These are phyloP conservation scores for Acipenser oxyrinchus DNA, from an alignment of 2,797 vertebrate species.

Conservation along the genomic window DNA sequence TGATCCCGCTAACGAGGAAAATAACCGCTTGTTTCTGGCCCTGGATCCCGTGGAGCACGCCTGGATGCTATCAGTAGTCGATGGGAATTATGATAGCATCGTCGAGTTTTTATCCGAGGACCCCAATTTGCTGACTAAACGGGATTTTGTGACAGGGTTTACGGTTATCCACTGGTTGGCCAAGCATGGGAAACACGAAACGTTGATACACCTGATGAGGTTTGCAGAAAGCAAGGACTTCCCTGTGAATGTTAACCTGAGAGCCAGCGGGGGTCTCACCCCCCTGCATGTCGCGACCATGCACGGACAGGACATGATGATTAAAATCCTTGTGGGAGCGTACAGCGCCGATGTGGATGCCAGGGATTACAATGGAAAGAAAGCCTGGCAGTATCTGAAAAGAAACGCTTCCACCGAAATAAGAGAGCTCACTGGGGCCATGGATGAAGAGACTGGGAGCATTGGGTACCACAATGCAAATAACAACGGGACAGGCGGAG, in stretches of 20 bases:
- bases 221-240: slow-evolving; percentile 54
- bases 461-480: slow-evolving; percentile 45
- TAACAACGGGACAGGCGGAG: slow-evolving; percentile 57
- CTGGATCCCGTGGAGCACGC: slow-evolving; percentile 82
- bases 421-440: slow-evolving; percentile 76
- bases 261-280: slow-evolving; percentile 77
- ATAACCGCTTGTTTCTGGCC: slow-evolving; percentile 42
- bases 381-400: slow-evolving; percentile 81
- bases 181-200: slow-evolving; percentile 77
- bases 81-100: slow-evolving; percentile 70
- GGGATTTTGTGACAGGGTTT: slow-evolving; percentile 85
- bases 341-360: slow-evolving; percentile 69
- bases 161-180: slow-evolving; percentile 86
- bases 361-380: slow-evolving; percentile 79
- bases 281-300: slow-evolving; percentile 84
- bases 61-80: slow-evolving; percentile 78
- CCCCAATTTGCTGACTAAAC: slow-evolving; percentile 63
- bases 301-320: slow-evolving; percentile 74
- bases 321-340: slow-evolving; percentile 89
- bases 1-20: slow-evolving; percentile 13
- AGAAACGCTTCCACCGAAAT: slow-evolving; percentile 60
- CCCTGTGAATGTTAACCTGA: slow-evolving; percentile 62
- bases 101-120: slow-evolving; percentile 64
- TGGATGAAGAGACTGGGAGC: slow-evolving; percentile 58
- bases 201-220: slow-evolving; percentile 63